These are phyloP conservation scores for Tromatobia lineatoria DNA, from an alignment of 2,888 invertebrate species.

Conservation along the genomic window DNA sequence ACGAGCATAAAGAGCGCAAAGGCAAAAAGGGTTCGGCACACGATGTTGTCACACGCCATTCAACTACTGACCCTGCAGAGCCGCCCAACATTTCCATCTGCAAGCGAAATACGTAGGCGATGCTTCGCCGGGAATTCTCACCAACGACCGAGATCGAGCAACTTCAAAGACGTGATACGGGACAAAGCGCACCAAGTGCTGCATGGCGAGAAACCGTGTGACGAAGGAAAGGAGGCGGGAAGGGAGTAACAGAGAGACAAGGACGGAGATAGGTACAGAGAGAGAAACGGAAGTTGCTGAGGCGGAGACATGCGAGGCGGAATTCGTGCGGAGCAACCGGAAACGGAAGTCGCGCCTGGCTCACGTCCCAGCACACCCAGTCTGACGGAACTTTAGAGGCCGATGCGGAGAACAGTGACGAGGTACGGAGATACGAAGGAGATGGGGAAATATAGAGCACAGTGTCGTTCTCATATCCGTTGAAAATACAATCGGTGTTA, in stretches of 20 bases:
- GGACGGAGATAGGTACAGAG: slow-evolving; percentile 53
- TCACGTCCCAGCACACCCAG: slow-evolving; percentile 43
- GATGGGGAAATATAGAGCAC: slow-evolving; percentile 35
- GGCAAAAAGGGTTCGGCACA: slow-evolving; percentile 29
- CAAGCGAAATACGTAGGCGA: slow-evolving; percentile 20
- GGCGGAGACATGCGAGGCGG: slow-evolving; percentile 43
- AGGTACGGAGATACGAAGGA: slow-evolving; percentile 38
- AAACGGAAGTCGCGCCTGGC: slow-evolving; percentile 66
- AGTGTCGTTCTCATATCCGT: slow-evolving; percentile 31
- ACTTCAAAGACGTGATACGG: slow-evolving; percentile 55
- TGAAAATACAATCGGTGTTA: background rate
- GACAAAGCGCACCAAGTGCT: slow-evolving; percentile 51
- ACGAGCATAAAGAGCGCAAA: slow-evolving; percentile 32
- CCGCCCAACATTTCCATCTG: slow-evolving; percentile 8
- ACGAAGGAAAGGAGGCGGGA: background rate
- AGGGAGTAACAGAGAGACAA: slow-evolving; percentile 27
- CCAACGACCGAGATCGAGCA: too few species aligned
- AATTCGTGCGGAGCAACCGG: slow-evolving; percentile 63
- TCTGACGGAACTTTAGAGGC: slow-evolving; percentile 51
- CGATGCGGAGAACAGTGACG: slow-evolving; percentile 31
- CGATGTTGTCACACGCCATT: slow-evolving; percentile 31
- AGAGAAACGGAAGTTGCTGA: slow-evolving; percentile 65
- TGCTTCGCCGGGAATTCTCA: slow-evolving; percentile 36
- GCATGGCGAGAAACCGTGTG: slow-evolving; percentile 2
- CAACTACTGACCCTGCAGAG: slow-evolving; percentile 49